Percentiles rank a stretch among this genome's conserved stretches.
Conservation (phyloP, 2,113 vertebrate species). For the Aldabrachelys gigantea region DNA sequence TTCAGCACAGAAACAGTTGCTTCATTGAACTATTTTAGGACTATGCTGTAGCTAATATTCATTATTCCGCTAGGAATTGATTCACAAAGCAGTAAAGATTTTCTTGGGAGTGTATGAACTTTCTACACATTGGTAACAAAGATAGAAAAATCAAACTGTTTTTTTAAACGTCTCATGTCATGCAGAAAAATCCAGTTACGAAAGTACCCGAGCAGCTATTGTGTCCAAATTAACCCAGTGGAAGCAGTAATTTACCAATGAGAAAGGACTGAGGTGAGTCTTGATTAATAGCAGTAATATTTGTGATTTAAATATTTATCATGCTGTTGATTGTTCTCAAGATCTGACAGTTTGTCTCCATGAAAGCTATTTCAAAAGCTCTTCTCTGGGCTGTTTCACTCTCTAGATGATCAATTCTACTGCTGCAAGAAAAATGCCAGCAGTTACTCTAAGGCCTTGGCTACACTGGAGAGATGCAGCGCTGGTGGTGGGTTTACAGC, state of each 20-base stretch:
- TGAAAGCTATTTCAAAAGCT: background rate
- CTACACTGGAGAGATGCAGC: no score
- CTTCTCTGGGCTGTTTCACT: background rate
- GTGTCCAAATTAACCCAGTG: background rate
- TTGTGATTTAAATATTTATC: conserved; percentile 12
- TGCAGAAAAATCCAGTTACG: background rate
- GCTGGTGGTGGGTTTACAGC: no score
- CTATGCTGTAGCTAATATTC: conserved; percentile 48
- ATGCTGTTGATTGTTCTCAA: background rate
- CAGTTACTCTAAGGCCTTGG: background rate
- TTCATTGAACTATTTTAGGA: background rate
- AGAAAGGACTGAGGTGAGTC: background rate
- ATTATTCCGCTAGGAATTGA: conserved; percentile 34
- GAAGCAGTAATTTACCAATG: conserved; percentile 13
- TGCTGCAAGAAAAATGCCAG: background rate
- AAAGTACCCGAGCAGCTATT: background rate
- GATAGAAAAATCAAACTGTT: background rate
- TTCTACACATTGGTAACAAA: background rate
- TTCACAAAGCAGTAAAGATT: conserved; percentile 34
- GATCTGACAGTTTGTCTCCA: background rate
- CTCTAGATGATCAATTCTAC: background rate
- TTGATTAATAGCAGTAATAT: background rate
- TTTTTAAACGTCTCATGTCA: background rate
- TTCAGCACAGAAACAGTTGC: conserved; percentile 21
- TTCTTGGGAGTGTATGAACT: conserved; percentile 20